phyloP scores from a whole-genome alignment of 1,140 invertebrate genomes.

The Eurosta solidaginis region DNA sequence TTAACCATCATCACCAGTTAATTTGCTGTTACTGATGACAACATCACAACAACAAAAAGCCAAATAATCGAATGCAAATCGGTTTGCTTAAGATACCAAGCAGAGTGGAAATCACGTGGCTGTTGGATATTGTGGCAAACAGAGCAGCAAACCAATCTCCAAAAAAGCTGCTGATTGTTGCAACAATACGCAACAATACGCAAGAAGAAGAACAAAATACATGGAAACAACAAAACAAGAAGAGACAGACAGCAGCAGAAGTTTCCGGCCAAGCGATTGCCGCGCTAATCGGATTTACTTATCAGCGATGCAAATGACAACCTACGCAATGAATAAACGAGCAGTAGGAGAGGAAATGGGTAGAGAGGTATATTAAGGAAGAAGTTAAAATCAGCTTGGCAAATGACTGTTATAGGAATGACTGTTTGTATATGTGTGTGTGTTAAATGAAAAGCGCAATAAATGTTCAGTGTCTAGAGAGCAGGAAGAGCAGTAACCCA shows the following conservation, averaged over 20 bases:
- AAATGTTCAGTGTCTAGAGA: too few species aligned
- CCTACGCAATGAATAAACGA: background rate
- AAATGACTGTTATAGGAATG: background rate
- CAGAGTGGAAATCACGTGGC: background rate
- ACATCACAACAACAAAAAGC: background rate
- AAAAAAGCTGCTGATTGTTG: background rate
- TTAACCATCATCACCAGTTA: background rate
- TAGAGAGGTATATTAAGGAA: background rate
- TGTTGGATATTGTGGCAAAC: background rate
- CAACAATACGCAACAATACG: background rate
- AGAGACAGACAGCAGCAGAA: background rate
- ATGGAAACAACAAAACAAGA: background rate
- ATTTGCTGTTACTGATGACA: slow-evolving; percentile 7
- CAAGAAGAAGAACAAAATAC: background rate
- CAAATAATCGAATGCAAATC: background rate
- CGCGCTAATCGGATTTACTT: slow-evolving; percentile 22
- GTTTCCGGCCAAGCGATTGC: slow-evolving; percentile 19
- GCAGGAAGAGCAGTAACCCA: too few species aligned
- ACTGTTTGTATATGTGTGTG: background rate
- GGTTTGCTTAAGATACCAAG: background rate
- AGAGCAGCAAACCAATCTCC: background rate
- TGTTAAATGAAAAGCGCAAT: slow-evolving; percentile 12
- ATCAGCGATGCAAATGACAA: slow-evolving; percentile 9
- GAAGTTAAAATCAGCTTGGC: background rate
- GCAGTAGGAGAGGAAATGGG: background rate